Base-by-base conservation (phyloP, 2,888 invertebrate species). In the Frankliniella fusca region DNA sequence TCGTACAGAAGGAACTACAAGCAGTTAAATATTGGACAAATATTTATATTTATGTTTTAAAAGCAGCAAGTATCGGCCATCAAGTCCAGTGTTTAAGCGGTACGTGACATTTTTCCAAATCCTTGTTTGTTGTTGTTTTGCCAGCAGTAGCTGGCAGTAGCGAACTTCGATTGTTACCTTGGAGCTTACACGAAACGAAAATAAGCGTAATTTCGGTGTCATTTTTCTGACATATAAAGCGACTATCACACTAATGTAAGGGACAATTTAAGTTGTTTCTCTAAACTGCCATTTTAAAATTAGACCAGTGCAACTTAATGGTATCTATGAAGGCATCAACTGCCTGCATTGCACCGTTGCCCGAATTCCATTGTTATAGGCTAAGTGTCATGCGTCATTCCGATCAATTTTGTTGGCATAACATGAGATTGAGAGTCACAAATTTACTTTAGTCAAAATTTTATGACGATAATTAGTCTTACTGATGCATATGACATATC, bases 161-260 rank as follows among this genome's bases (percentile, higher is more conserved):
- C 38, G 38, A 38, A 38, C 70, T 70, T 70, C 23, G 70, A 70
- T 70, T 70, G 70, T 70, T 70, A 70, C 70, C 23, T 23, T n/a
- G 70, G 70, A 11, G 23, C 15, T 70, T 7, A 15, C 18, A 18
- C 18, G 12, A 54, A 3, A 23, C 23, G 70, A 70, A 23, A n/a
- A 70, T 23, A 70, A 70, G 70, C 23, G 70, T 70, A 23, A 70
- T 23, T 23, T 70, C 11, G 11, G 9, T 23, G 9, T n/a, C 11
- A 70, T 70, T 70, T 70, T 23, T 70, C n/a, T 3, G 70, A 3
- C n/a, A 70, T 8, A 7, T 70, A 3, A 70, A 70, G 70, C 3
- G n/a, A 23, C 7, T 23, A 23, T 23, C 23, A 0, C 23, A 23
- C 8, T 70, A 11, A 9, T 20, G 11, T 5, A 20, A 23, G 5